Percentiles rank a stretch among this genome's conserved stretches.
Evolutionary conservation across 30 jellyfish, hydroid and myxozoan species (phyloP).

Genomic region (Rhopilema esculentum): DNA sequence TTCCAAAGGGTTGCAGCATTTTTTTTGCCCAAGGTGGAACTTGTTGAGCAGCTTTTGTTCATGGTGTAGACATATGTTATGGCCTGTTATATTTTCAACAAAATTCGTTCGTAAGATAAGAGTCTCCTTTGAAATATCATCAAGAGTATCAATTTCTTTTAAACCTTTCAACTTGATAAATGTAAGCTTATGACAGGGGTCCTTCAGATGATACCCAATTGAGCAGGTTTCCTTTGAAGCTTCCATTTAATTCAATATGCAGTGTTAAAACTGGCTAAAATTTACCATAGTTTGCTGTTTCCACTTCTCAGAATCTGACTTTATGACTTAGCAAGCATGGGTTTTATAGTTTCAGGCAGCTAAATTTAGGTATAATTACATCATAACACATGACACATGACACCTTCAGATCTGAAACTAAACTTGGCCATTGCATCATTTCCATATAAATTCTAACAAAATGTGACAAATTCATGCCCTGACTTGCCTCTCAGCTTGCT

Average conservation of each 20-base stretch:
- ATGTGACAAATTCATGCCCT: not conserved
- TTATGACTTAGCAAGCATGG: not conserved
- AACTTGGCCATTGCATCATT: not conserved
- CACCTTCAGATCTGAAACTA: not conserved
- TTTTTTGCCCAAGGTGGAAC: slow-evolving; percentile 2
- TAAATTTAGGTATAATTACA: not conserved
- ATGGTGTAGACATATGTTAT: not conserved
- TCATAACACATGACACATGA: not conserved
- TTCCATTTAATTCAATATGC: slow-evolving; percentile 4
- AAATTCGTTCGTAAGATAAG: slow-evolving; percentile 22
- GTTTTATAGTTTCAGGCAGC: not conserved
- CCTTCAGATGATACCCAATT: slow-evolving; percentile 16
- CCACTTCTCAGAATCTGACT: not conserved
- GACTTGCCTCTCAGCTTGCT: not conserved
- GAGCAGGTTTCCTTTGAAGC: slow-evolving; percentile 24
- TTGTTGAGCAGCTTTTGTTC: slow-evolving; percentile 13
- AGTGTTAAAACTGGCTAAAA: not conserved
- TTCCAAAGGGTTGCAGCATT: slow-evolving; percentile 49
- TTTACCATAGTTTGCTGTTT: not conserved
- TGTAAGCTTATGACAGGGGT: slow-evolving; percentile 13
- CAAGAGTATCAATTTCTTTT: not conserved
- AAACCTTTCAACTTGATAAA: slow-evolving; percentile 2
- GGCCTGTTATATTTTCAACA: not conserved
- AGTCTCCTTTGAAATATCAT: slow-evolving; percentile 8
- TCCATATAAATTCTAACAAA: not conserved